These are phyloP conservation scores for Propithecus coquereli DNA, from an alignment of 2,113 vertebrate genomes.

Conservation along the genomic window DNA sequence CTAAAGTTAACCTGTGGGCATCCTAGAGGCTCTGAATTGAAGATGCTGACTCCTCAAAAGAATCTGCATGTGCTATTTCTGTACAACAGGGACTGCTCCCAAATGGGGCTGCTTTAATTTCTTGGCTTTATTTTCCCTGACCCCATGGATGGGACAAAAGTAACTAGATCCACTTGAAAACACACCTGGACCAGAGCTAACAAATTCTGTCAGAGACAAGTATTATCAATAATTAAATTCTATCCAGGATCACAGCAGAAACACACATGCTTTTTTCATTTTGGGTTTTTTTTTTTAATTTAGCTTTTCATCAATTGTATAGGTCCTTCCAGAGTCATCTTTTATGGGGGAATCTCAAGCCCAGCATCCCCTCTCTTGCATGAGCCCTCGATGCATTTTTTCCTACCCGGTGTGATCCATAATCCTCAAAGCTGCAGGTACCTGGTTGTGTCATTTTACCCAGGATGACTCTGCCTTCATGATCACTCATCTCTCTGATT, in stretches of 20 bases:
- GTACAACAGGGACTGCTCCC: background rate
- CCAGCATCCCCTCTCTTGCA: background rate
- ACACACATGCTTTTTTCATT: background rate
- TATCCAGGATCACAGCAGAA: background rate
- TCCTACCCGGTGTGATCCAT: background rate
- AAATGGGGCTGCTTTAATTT: background rate
- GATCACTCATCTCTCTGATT: background rate
- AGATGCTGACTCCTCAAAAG: background rate
- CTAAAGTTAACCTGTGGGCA: background rate
- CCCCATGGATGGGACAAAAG: background rate
- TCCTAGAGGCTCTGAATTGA: background rate
- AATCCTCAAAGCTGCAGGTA: background rate
- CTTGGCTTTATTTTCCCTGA: background rate
- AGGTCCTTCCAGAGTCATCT: background rate
- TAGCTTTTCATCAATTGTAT: background rate
- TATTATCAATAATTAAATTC: background rate
- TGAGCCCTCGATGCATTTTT: no score
- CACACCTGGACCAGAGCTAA: background rate
- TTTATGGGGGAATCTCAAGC: background rate
- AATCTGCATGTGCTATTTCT: background rate
- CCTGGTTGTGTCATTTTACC: background rate
- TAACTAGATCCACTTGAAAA: background rate
- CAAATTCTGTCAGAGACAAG: background rate
- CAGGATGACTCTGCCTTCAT: background rate
- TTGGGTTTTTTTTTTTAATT: background rate